phyloP scores from a whole-genome alignment of 1,140 invertebrate genomes.

The Cryptotermes secundus region DNA sequence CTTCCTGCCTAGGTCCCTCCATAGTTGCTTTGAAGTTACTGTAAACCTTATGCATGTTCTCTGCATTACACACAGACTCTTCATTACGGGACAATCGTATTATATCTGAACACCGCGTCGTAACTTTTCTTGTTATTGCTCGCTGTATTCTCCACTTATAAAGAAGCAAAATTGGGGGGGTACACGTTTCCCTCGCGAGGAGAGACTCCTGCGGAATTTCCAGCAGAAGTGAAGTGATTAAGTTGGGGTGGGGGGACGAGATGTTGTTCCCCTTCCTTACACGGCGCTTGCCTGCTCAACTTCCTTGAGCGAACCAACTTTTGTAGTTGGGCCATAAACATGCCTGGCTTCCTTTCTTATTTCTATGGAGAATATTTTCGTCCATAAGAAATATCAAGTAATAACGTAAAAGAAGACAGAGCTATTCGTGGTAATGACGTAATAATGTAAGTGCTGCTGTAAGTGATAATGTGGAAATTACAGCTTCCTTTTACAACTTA shows the following conservation, averaged over 20 bases:
- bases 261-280: neutral
- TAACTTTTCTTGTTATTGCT: neutral
- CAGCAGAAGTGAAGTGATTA: constrained; percentile 16
- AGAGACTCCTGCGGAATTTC: neutral
- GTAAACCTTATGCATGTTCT: too few relatives aligned
- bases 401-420: neutral
- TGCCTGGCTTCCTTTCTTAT: neutral
- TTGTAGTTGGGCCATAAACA: neutral
- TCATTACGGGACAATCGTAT: neutral
- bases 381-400: neutral
- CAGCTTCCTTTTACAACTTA: too few relatives aligned
- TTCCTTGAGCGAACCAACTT: neutral
- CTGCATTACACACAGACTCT: too few relatives aligned
- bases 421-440: neutral
- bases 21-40: too few relatives aligned
- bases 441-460: too few relatives aligned
- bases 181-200: neutral
- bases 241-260: neutral
- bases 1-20: too few relatives aligned
- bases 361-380: neutral
- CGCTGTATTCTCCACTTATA: neutral
- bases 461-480: neutral
- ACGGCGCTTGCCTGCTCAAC: neutral
- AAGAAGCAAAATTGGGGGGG: neutral
- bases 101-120: neutral